Base-by-base conservation (phyloP, 2,797 vertebrate genomes). In the Sarcophilus harrisii region DNA sequence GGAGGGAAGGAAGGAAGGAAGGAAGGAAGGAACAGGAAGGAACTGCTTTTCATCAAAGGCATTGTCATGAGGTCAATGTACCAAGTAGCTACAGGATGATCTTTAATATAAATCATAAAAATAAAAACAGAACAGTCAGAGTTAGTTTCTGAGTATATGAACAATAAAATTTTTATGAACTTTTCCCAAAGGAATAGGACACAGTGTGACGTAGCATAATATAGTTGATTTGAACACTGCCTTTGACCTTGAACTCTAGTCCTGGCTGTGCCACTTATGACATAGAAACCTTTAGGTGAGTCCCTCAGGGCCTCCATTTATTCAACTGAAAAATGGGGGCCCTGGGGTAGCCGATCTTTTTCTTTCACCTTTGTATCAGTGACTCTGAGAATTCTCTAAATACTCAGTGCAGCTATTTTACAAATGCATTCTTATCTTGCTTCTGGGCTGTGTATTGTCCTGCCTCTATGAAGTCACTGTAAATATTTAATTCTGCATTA, bases 401-500 rank as follows among this genome's bases (percentile, higher is more conserved):
- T 95, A 57, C 92, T 91, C 92, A 30, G 18, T 97, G 59, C 97
- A 98, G 98, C 98, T 97, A 98, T 96, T 97, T 97, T 95, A 66
- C 96, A 96, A 95, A 93, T 92, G 81, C 92, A 11, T 94, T 96
- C 97, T 98, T 98, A 98, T 98, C 98, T 95, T 32, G 5, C 87
- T 93, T 66, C 92, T 66, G 95, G 0, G 45, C 94, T 96, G 92
- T 94, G 94, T 24, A 27, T 96, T 98, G 96, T 94, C 97, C 97
- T 97, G 94, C 58, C 96, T 98, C 96, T 58, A 91, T 73, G 66
- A n/a, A 73, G 96, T 93, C 30, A 94, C 32, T 97, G 59, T 98
- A 98, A 98, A 98, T 98, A 97, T 98, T 98, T 97, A 97, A 97
- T 96, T 91, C 92, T 58, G 93, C 94, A 30, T 38, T 92, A 57